Evolutionary conservation across 2,797 vertebrate genomes (phyloP).

Genomic region (Lagocephalus sceleratus): DNA sequence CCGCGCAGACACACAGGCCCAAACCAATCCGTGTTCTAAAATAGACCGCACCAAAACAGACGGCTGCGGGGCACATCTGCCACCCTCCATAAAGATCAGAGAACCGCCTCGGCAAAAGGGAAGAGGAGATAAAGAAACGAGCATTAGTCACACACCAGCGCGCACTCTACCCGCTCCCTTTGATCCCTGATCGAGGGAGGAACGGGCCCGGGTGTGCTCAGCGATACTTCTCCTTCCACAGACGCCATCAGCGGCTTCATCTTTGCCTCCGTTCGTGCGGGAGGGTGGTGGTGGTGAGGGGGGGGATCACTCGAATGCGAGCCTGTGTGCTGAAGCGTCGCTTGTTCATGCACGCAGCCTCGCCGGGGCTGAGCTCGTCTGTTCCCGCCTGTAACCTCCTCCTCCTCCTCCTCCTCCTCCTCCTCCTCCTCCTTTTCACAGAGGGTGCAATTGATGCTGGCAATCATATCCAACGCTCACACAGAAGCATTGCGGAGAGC

Average conservation of each 20-base stretch:
- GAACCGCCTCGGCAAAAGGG: constrained; percentile 33
- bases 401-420: constrained; percentile 22
- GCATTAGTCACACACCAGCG: constrained; percentile 36
- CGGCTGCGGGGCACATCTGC: constrained; percentile 46
- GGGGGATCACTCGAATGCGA: constrained; percentile 15
- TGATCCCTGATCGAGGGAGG: too few species aligned
- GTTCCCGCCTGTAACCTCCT: constrained; percentile 6
- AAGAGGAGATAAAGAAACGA: constrained; percentile 24
- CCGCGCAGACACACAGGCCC: constrained; percentile 54
- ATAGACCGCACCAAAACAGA: constrained; percentile 55
- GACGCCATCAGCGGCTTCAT: constrained; percentile 9
- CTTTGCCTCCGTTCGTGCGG: constrained; percentile 15
- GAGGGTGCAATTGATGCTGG: constrained; percentile 36
- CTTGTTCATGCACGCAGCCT: constrained; percentile 36
- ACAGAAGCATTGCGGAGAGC: constrained; percentile 38
- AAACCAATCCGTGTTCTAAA: constrained; percentile 60
- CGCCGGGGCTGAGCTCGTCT: constrained; percentile 19
- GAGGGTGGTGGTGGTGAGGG: too few species aligned
- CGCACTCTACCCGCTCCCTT: constrained; percentile 34
- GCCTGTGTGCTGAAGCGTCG: constrained; percentile 28
- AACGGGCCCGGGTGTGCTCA: constrained; percentile 8
- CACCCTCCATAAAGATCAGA: constrained; percentile 58
- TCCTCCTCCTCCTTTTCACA: constrained; percentile 29
- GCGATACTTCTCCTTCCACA: constrained; percentile 1
- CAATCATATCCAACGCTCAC: constrained; percentile 31